A percentile compares a stretch with the other conserved stretches of the same genome.
phyloP scores from a whole-genome alignment of 1,140 invertebrate genomes.

The Lepidurus apus region DNA sequence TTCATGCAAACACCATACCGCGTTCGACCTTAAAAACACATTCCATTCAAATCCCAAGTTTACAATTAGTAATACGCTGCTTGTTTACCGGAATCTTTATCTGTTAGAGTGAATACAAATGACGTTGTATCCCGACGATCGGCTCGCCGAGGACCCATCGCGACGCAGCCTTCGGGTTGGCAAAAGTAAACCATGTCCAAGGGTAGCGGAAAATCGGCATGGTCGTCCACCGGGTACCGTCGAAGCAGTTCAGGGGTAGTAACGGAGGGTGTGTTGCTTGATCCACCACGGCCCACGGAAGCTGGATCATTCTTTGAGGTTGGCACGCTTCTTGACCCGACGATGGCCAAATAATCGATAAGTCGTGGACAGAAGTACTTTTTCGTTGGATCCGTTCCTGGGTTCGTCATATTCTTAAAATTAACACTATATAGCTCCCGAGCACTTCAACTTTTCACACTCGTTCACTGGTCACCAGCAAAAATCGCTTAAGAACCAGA shows the following conservation, averaged over 20 bases:
- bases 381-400: conserved; percentile 44
- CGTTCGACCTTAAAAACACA: conserved; percentile 59
- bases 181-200: conserved; percentile 99
- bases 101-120: conserved; percentile 97
- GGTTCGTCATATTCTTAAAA: not conserved
- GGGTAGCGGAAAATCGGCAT: conserved; percentile 87
- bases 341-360: conserved; percentile 94
- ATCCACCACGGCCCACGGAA: conserved; percentile 47
- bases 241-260: conserved; percentile 80
- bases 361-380: conserved; percentile 74
- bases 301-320: conserved; percentile 39
- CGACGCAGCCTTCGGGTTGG: conserved; percentile 92
- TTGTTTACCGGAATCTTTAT: conserved; percentile 87
- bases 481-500: not conserved
- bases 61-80: not conserved
- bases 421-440: not conserved
- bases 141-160: conserved; percentile 69
- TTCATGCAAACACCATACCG: conserved; percentile 96
- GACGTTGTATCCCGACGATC: conserved; percentile 83
- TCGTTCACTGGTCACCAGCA: not conserved
- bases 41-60: not conserved
- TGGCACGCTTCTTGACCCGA: conserved; percentile 71
- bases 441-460: not conserved
- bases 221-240: conserved; percentile 56
- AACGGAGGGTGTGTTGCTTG: conserved; percentile 35